Base-by-base conservation (phyloP, 37 sponge, comb jelly and placozoan genomes). In the Oopsacas minuta region DNA sequence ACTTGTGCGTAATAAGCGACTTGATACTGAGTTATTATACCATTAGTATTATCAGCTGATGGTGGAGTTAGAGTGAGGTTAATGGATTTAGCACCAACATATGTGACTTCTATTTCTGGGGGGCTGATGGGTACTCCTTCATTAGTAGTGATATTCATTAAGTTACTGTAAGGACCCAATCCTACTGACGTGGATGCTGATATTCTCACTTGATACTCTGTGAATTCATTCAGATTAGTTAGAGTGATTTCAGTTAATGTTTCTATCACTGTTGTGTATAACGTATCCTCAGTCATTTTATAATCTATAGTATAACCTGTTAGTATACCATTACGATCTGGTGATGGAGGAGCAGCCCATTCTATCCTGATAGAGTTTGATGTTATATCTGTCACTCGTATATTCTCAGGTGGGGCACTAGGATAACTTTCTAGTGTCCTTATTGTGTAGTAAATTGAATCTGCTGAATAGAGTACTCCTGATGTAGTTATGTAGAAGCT, bases 171-270 rank as follows among this genome's bases (percentile, higher is more conserved):
- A 32, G 75, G 75, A 12, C 75, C 75, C 28, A 3, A 7, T 34
- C 75, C 75, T 7, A 5, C 1, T 25, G 75, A 61, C 5, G 75
- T 61, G 1, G 17, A 20, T 3, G 75, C 75, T 10, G 75, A 25
- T 61, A 61, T n/a, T 61, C 30, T 61, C 22, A 61, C 22, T n/a
- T 61, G 75, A 61, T 61, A 61, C 7, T 61, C 75, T 61, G 75
- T 61, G 75, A 61, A 61, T 61, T 61, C 75, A 12, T 61, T 61
- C 75, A 61, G 28, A 61, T 34, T 61, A 7, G 30, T n/a, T 61
- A 61, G 22, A 34, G 32, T 61, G 22, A n/a, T 3, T 61, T 32
- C 3, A 25, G 75, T 61, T 61, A n/a, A 25, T 61, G 75, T 61
- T 61, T 25, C 5, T 5, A 34, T 10, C 3, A 61, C 1, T 25